phyloP scores from a whole-genome alignment of 2,113 vertebrate genomes.

The Sapajus apella region DNA sequence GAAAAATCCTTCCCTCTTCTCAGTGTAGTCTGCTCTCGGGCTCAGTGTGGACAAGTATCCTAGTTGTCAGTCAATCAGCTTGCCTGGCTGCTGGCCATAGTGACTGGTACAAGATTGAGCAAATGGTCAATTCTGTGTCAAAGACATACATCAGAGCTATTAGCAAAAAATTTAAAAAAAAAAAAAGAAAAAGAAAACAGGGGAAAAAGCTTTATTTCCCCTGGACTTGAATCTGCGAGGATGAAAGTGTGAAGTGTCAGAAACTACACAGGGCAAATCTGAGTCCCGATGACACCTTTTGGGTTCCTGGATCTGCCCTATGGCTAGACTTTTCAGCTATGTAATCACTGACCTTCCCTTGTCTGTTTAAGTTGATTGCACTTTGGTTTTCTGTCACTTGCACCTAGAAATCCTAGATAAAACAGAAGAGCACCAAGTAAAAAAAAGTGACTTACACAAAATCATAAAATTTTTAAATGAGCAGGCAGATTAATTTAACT shows the following conservation, averaged over 20 bases:
- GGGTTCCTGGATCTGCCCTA: neutral
- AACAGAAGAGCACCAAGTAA: neutral
- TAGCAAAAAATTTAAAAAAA: neutral
- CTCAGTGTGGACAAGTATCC: neutral
- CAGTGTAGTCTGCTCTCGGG: no score
- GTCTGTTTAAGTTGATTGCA: neutral
- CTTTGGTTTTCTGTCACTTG: slow-evolving; percentile 1
- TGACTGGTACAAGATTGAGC: neutral
- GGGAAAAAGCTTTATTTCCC: neutral
- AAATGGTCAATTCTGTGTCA: neutral
- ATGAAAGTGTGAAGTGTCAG: neutral
- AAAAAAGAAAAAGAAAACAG: neutral
- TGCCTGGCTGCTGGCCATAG: neutral
- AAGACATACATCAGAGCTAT: neutral
- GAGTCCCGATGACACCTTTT: neutral
- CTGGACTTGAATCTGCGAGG: neutral
- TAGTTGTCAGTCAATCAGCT: neutral
- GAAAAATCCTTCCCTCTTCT: neutral
- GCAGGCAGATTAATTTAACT: slow-evolving; percentile 58
- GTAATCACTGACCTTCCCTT: neutral
- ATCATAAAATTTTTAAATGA: slow-evolving; percentile 53
- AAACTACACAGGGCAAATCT: neutral
- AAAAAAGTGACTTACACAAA: neutral
- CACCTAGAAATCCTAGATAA: neutral
- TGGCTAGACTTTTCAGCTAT: neutral